Conservation (phyloP, 2,888 invertebrate genomes). For the Bhutanitis thaidina region DNA sequence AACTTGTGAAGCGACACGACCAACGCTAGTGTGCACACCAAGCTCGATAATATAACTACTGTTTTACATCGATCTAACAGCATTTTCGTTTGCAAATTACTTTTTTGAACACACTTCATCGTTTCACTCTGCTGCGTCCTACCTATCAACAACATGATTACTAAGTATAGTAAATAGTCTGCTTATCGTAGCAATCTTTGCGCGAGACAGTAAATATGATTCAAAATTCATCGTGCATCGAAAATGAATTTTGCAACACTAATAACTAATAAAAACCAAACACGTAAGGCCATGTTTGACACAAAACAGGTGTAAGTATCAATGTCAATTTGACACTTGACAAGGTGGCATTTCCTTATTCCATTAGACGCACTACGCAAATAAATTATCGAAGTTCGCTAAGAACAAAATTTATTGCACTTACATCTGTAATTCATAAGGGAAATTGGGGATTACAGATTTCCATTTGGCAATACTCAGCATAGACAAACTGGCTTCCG, state of each 20-base stretch:
- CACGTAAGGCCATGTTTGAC: constrained; percentile 62
- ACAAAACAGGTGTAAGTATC: constrained; percentile 22
- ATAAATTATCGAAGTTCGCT: too few species aligned
- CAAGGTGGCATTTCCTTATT: not conserved
- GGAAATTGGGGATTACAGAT: too few species aligned
- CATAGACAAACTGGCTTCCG: too few species aligned
- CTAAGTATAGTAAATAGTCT: constrained; percentile 36
- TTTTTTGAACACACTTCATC: constrained; percentile 52
- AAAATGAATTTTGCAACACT: constrained; percentile 48
- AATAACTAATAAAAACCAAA: constrained; percentile 61
- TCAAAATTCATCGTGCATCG: constrained; percentile 61
- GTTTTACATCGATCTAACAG: constrained; percentile 66
- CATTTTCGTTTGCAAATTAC: constrained; percentile 58
- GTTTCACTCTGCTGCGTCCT: constrained; percentile 47
- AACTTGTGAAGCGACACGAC: constrained; percentile 63
- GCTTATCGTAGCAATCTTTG: constrained; percentile 43
- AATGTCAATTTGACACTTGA: constrained; percentile 6
- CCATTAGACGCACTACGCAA: not conserved
- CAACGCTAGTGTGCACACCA: constrained; percentile 64
- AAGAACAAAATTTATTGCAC: too few species aligned
- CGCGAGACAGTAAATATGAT: constrained; percentile 42
- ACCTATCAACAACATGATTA: constrained; percentile 67
- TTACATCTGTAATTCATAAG: too few species aligned
- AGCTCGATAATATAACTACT: constrained; percentile 62
- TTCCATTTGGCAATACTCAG: too few species aligned